Conservation (phyloP, 2,797 vertebrate species). For the Pseudochaenichthys georgianus region DNA sequence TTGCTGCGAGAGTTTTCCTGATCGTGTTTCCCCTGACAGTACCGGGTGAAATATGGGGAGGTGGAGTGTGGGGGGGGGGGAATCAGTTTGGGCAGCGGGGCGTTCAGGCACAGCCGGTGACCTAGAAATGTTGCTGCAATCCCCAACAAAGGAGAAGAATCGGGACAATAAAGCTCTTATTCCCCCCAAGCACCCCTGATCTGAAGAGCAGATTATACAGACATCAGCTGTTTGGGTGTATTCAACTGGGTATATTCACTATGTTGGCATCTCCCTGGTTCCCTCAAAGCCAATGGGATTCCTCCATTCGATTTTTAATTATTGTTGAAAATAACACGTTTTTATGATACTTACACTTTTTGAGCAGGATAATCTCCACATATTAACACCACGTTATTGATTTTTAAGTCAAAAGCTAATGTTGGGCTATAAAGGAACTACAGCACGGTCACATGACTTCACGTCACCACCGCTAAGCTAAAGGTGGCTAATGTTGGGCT, state of each 20-base stretch:
- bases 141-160: constrained; percentile 64
- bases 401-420: no score
- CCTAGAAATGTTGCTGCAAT: constrained; percentile 69
- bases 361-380: no score
- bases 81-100: constrained; percentile 54
- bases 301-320: no score
- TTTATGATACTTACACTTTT: no score
- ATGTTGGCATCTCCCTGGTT: no score
- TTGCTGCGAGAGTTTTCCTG: constrained; percentile 44
- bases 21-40: constrained; percentile 40
- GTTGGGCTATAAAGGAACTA: no score
- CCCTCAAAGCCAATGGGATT: no score
- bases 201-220: constrained; percentile 62
- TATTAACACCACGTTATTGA: no score
- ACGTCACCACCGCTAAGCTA: no score
- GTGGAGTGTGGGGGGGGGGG: background rate
- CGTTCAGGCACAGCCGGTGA: constrained; percentile 62
- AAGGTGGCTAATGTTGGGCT: no score
- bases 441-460: no score
- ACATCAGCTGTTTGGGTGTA: constrained; percentile 10
- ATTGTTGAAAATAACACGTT: no score
- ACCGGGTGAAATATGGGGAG: constrained; percentile 35
- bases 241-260: background rate
- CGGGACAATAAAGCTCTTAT: constrained; percentile 71
- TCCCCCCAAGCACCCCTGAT: constrained; percentile 24